Evolutionary conservation across 2,888 invertebrate species (phyloP).

Genomic region (Scaptomyza parva): DNA sequence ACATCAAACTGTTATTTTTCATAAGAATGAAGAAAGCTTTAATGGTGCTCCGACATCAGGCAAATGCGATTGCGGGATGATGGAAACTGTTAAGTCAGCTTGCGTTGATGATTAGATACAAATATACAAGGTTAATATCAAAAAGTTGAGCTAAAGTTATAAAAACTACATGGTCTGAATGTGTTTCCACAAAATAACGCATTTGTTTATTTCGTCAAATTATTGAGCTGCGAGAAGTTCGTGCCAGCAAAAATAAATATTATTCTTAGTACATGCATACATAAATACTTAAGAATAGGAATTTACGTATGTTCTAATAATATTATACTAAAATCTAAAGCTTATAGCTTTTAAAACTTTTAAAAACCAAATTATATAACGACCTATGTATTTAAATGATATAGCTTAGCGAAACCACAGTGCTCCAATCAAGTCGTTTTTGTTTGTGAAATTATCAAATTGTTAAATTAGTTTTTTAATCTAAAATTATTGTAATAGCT

Average conservation of each 20-base stretch:
- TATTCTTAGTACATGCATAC: neutral
- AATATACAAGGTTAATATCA: neutral
- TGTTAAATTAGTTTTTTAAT: neutral
- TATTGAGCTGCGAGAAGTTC: neutral
- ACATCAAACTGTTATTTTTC: constrained; percentile 37
- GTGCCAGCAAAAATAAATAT: too few species aligned
- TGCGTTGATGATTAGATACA: constrained; percentile 23
- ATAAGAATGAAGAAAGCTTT: constrained; percentile 42
- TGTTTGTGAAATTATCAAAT: neutral
- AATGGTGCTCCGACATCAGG: constrained; percentile 27
- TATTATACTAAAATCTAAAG: constrained; percentile 11
- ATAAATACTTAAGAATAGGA: neutral
- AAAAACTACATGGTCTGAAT: neutral
- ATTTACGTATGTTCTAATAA: constrained; percentile 3
- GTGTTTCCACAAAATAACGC: neutral
- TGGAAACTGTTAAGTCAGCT: constrained; percentile 18
- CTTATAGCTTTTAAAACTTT: constrained; percentile 24
- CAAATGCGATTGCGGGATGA: constrained; percentile 29
- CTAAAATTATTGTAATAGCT: neutral
- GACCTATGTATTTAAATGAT: constrained; percentile 18
- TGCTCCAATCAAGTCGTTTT: neutral
- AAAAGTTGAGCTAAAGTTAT: constrained; percentile 2
- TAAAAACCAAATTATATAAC: neutral
- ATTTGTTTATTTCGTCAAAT: constrained; percentile 2
- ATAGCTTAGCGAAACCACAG: constrained; percentile 12